Conservation (phyloP, 1,140 invertebrate genomes). For the Megathymus violae region DNA sequence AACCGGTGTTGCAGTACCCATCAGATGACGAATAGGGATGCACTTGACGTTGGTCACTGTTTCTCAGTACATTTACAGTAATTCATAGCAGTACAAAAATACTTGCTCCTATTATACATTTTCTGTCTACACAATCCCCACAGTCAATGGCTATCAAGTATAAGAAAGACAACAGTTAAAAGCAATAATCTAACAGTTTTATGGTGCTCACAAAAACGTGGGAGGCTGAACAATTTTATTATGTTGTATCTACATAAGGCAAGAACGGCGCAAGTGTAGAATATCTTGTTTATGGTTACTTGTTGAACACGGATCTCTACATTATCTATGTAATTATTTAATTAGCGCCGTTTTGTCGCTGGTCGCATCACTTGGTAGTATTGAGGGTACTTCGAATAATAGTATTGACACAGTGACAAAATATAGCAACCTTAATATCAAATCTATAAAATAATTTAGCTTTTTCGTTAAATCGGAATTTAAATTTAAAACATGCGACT, state of each 20-base stretch:
- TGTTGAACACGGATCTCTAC: not conserved
- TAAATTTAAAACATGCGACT: too few species aligned
- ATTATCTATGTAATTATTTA: not conserved
- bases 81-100: not conserved
- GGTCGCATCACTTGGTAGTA: not conserved
- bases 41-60: too few species aligned
- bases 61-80: too few species aligned
- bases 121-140: not conserved
- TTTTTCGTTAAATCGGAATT: too few species aligned
- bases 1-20: too few species aligned
- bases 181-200: not conserved
- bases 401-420: too few species aligned
- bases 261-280: not conserved
- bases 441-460: too few species aligned
- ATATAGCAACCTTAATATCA: too few species aligned
- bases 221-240: not conserved
- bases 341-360: not conserved
- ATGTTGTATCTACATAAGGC: not conserved
- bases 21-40: too few species aligned
- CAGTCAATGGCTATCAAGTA: not conserved
- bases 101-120: not conserved
- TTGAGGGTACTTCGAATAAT: too few species aligned
- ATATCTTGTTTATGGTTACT: not conserved
- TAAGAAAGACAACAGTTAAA: not conserved
- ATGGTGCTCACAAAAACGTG: not conserved